Percentiles rank a stretch among this genome's conserved stretches.
Conservation (phyloP, 2,797 vertebrate genomes). For the Kryptopterus vitreolus region DNA sequence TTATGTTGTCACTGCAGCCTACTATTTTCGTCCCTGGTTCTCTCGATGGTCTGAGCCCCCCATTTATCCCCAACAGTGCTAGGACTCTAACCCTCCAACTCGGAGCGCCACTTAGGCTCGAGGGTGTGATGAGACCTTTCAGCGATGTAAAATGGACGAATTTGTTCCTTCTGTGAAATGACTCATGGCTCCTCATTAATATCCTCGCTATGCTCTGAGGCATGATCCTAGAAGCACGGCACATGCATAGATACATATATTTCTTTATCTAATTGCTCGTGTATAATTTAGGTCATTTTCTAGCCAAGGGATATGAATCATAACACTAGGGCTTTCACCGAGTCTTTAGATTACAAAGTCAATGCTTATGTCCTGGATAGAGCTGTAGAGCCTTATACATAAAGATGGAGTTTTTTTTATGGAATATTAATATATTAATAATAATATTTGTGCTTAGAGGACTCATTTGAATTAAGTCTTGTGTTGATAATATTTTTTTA, state of each 20-base stretch:
- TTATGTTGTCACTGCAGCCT: conserved; percentile 37
- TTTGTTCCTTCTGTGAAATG: conserved; percentile 45
- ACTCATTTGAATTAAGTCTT: background rate
- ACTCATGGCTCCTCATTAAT: conserved; percentile 49
- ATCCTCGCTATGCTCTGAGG: conserved; percentile 32
- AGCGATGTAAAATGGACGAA: conserved; percentile 29
- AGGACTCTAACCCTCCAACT: conserved; percentile 24
- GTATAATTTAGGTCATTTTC: conserved; percentile 48
- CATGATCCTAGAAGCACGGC: conserved; percentile 42
- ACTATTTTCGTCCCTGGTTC: conserved; percentile 26
- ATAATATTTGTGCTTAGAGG: background rate
- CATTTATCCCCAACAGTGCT: conserved; percentile 36
- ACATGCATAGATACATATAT: conserved; percentile 45
- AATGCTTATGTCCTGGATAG: background rate
- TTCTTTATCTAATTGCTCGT: conserved; percentile 50
- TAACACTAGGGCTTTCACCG: conserved; percentile 25
- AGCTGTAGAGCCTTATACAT: background rate
- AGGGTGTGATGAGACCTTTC: conserved; percentile 42
- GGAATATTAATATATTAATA: too few relatives aligned
- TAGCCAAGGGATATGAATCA: conserved; percentile 40
- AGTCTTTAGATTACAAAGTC: conserved; percentile 18
- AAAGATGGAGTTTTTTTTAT: background rate
- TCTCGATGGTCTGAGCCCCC: conserved; percentile 4
- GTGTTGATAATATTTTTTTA: too few relatives aligned
- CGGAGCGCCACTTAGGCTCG: conserved; percentile 21